A percentile compares a stretch with the other conserved stretches of the same genome.
These are phyloP conservation scores for Troides oblongomaculatus DNA, from an alignment of 2,888 invertebrate genomes.

Conservation along the genomic window DNA sequence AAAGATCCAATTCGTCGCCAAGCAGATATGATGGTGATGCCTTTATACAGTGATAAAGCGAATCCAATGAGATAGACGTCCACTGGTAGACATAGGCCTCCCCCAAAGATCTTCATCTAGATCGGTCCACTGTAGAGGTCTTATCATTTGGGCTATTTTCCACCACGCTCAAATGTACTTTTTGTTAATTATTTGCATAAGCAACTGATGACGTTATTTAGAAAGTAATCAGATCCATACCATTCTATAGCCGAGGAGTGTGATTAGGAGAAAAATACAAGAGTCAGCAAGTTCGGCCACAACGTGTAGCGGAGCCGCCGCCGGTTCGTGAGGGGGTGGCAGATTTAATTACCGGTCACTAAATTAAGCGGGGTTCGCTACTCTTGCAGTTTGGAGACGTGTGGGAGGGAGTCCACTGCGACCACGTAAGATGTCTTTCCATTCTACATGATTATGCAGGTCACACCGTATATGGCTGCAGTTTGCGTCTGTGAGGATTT, in stretches of 20 bases:
- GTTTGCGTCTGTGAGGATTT: too few relatives aligned
- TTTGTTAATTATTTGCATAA: too few relatives aligned
- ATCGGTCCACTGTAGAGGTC: too few relatives aligned
- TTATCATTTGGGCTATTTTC: too few relatives aligned
- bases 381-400: slow-evolving; percentile 29
- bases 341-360: slow-evolving; percentile 42
- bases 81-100: too few relatives aligned
- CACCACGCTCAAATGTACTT: too few relatives aligned
- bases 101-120: too few relatives aligned
- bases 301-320: slow-evolving; percentile 38
- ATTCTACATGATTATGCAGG: slow-evolving; percentile 26
- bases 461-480: not conserved
- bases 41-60: too few relatives aligned
- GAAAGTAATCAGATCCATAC: not conserved
- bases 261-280: slow-evolving; percentile 61
- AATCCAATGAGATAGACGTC: too few relatives aligned
- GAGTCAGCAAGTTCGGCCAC: slow-evolving; percentile 58
- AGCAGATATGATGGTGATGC: too few relatives aligned
- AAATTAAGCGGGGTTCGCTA: slow-evolving; percentile 36
- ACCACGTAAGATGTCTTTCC: slow-evolving; percentile 23
- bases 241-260: slow-evolving; percentile 8
- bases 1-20: too few relatives aligned
- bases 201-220: too few relatives aligned
- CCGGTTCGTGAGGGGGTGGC: slow-evolving; percentile 27
- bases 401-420: slow-evolving; percentile 23